A percentile compares a stretch with the other conserved stretches of the same genome.
Evolutionary conservation across 92 coral and sea anemone genomes (phyloP).

Genomic region (Porites lobata): DNA sequence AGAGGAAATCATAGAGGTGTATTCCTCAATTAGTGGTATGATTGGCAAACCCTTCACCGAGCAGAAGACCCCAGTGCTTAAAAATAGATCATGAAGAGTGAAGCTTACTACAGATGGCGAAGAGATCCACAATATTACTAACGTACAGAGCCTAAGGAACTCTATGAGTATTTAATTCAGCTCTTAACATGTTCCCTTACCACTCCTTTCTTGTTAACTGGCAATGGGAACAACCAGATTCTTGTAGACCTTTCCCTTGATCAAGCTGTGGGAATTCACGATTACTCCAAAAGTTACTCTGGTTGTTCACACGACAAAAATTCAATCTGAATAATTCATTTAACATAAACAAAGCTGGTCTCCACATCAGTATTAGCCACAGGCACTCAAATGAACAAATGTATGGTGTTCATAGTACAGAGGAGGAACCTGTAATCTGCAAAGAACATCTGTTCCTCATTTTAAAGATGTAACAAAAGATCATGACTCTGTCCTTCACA

Average conservation of each 20-base stretch:
- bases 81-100: constrained; percentile 3
- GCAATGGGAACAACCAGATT: background rate
- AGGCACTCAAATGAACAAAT: constrained; percentile 30
- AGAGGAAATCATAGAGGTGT: too few relatives aligned
- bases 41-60: constrained; percentile 29
- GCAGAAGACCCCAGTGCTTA: background rate
- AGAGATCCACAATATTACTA: constrained; percentile 25
- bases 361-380: constrained; percentile 23
- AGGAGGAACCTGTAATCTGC: constrained; percentile 1
- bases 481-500: constrained; percentile 51
- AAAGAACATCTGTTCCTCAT: constrained; percentile 23
- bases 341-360: background rate
- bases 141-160: too few relatives aligned
- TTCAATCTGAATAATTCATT: too few relatives aligned
- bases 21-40: constrained; percentile 11
- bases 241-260: too few relatives aligned
- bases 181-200: background rate
- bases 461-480: constrained; percentile 19
- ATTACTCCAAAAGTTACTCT: too few relatives aligned
- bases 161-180: too few relatives aligned
- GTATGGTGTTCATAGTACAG: background rate
- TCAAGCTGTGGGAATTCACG: too few relatives aligned
- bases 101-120: constrained; percentile 23
- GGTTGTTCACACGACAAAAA: too few relatives aligned
- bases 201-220: constrained; percentile 40